A percentile compares a stretch with the other conserved stretches of the same genome.
Conservation (phyloP, 2,113 vertebrate genomes). For the Myxocyprinus asiaticus region DNA sequence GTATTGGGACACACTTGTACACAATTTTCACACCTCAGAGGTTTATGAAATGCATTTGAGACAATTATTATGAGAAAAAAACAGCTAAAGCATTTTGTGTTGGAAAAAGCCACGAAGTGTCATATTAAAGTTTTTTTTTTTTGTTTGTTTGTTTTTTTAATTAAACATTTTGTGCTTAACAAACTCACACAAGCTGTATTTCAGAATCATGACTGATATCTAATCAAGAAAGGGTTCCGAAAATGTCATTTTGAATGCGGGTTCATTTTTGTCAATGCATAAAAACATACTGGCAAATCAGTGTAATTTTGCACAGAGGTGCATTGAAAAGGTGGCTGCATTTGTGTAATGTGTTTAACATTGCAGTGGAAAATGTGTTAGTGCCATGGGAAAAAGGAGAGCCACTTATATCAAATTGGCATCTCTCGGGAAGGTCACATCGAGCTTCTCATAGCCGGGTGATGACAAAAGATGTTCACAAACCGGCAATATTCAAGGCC, state of each 20-base stretch:
- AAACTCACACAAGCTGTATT: background rate
- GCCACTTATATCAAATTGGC: constrained; percentile 20
- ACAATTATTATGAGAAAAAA: constrained; percentile 11
- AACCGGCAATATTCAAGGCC: background rate
- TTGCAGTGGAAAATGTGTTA: constrained; percentile 11
- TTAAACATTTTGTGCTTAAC: background rate
- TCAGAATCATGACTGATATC: background rate
- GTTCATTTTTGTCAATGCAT: constrained; percentile 3
- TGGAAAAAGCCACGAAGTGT: background rate
- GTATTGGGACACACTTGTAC: constrained; percentile 32
- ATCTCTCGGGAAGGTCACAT: constrained; percentile 5
- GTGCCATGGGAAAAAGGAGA: background rate
- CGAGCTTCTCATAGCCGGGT: constrained; percentile 13
- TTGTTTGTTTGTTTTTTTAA: no score
- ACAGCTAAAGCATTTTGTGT: background rate
- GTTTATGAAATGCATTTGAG: constrained; percentile 2
- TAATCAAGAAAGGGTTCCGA: background rate
- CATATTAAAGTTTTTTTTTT: no score
- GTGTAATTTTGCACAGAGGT: background rate
- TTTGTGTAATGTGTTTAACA: constrained; percentile 30
- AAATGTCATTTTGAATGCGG: background rate
- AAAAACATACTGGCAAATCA: background rate
- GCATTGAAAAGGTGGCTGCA: background rate
- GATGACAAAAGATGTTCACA: constrained; percentile 22
- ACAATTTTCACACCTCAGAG: constrained; percentile 43